Conservation (phyloP, 2,113 vertebrate genomes). For the Centrocercus urophasianus region DNA sequence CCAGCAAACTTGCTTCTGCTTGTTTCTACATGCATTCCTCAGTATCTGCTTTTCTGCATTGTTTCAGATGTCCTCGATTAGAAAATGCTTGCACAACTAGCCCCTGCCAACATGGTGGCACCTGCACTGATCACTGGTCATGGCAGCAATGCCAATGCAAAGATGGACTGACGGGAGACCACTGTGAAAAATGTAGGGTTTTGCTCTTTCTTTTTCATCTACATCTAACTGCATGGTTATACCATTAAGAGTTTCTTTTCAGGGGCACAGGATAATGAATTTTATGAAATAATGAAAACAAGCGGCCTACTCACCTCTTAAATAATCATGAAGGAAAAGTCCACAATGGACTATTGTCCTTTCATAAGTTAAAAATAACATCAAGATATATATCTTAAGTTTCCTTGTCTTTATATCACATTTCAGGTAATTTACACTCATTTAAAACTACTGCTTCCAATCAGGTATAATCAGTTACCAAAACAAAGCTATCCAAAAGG, state of each 20-base stretch:
- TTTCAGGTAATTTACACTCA: neutral
- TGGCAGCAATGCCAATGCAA: constrained; percentile 94
- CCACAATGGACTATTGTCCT: neutral
- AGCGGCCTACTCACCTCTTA: neutral
- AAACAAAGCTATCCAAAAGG: constrained; percentile 11
- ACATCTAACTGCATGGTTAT: neutral
- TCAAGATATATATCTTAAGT: neutral
- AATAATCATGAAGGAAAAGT: neutral
- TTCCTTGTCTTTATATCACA: neutral
- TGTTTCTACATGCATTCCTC: neutral
- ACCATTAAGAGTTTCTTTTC: neutral
- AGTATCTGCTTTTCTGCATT: neutral
- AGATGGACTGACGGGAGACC: constrained; percentile 90
- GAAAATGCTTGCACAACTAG: constrained; percentile 88
- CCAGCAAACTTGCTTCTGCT: neutral
- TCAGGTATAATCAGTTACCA: neutral
- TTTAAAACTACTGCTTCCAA: neutral
- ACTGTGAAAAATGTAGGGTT: constrained; percentile 92
- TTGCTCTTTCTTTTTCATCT: neutral
- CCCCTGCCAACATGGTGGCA: constrained; percentile 91
- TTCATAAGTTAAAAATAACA: neutral
- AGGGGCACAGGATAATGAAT: neutral
- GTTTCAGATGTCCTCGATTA: constrained; percentile 90
- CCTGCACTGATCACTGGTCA: constrained; percentile 93
- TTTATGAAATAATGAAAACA: neutral